These are phyloP conservation scores for Tachina fera DNA, from an alignment of 2,888 invertebrate genomes.

Conservation along the genomic window DNA sequence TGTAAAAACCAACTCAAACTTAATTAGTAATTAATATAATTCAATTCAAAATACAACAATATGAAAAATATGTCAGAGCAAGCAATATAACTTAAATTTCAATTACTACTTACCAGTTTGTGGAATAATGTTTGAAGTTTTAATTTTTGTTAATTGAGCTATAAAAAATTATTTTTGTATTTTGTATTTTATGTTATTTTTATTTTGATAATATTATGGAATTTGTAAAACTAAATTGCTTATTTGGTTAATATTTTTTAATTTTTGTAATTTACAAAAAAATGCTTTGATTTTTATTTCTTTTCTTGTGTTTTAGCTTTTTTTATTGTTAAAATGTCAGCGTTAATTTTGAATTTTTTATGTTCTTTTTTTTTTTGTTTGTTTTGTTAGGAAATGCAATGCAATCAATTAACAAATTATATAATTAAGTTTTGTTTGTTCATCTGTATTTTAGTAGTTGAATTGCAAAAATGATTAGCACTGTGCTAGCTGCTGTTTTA, in stretches of 20 bases:
- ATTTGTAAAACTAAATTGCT: conserved; percentile 69
- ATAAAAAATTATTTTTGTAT: conserved; percentile 48
- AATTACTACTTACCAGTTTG: conserved; percentile 66
- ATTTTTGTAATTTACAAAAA: conserved; percentile 61
- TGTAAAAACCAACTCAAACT: neutral
- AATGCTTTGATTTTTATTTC: conserved; percentile 62
- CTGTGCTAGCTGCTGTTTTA: conserved; percentile 55
- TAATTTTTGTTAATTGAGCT: conserved; percentile 57
- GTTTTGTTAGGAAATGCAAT: conserved; percentile 67
- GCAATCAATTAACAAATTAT: conserved; percentile 41
- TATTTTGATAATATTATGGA: conserved; percentile 51
- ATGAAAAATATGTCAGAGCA: neutral
- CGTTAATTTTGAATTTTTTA: conserved; percentile 58
- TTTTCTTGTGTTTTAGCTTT: conserved; percentile 5
- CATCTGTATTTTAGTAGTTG: conserved; percentile 14
- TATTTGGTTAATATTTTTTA: conserved; percentile 67
- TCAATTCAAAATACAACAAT: conserved; percentile 5
- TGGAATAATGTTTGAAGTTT: conserved; percentile 67
- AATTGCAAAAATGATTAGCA: conserved; percentile 72
- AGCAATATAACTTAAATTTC: conserved; percentile 2
- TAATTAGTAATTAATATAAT: neutral
- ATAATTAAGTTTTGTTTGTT: conserved; percentile 11
- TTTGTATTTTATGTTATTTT: conserved; percentile 30
- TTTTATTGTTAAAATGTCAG: conserved; percentile 36
- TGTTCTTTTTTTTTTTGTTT: conserved; percentile 65